A percentile compares a stretch with the other conserved stretches of the same genome.
These are phyloP conservation scores for Sinocyclocheilus rhinocerous DNA, from an alignment of 2,113 vertebrate species.

Conservation along the genomic window DNA sequence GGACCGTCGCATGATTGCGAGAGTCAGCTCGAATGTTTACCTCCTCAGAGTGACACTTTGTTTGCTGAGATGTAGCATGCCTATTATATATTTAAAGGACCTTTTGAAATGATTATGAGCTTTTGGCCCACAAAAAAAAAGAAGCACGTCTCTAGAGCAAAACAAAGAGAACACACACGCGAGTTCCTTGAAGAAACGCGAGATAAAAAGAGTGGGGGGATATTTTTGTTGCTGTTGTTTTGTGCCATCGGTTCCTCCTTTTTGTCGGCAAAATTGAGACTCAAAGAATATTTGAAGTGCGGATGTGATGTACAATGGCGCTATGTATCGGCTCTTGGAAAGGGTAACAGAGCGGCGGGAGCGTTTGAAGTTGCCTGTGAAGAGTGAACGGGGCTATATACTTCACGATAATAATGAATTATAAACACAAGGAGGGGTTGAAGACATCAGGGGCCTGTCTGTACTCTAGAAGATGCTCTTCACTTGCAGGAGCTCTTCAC, in stretches of 20 bases:
- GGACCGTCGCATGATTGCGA: conserved; percentile 23
- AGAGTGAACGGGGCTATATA: conserved; percentile 49
- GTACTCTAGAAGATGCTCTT: conserved; percentile 7
- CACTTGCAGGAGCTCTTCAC: not conserved
- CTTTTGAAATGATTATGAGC: conserved; percentile 79
- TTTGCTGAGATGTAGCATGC: conserved; percentile 72
- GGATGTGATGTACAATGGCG: conserved; percentile 53
- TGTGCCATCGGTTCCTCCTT: conserved; percentile 54
- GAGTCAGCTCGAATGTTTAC: conserved; percentile 58
- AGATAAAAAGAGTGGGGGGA: conserved; percentile 56
- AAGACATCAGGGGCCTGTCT: conserved; percentile 17
- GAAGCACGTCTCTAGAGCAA: conserved; percentile 63
- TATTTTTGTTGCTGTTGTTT: conserved; percentile 59
- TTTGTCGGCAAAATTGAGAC: conserved; percentile 52
- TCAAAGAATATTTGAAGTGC: conserved; percentile 64
- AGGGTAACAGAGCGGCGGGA: conserved; percentile 26
- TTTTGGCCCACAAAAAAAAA: conserved; percentile 64
- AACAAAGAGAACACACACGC: conserved; percentile 73
- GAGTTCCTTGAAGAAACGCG: conserved; percentile 62
- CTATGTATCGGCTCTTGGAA: conserved; percentile 36
- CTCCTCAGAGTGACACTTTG: conserved; percentile 70
- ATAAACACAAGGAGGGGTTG: conserved; percentile 43
- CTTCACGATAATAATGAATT: conserved; percentile 62
- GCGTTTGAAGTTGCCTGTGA: conserved; percentile 55
- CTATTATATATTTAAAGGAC: conserved; percentile 77